These are phyloP conservation scores for Pseudorhombus dupliciocellatus DNA, from an alignment of 2,113 vertebrate species.

Conservation along the genomic window DNA sequence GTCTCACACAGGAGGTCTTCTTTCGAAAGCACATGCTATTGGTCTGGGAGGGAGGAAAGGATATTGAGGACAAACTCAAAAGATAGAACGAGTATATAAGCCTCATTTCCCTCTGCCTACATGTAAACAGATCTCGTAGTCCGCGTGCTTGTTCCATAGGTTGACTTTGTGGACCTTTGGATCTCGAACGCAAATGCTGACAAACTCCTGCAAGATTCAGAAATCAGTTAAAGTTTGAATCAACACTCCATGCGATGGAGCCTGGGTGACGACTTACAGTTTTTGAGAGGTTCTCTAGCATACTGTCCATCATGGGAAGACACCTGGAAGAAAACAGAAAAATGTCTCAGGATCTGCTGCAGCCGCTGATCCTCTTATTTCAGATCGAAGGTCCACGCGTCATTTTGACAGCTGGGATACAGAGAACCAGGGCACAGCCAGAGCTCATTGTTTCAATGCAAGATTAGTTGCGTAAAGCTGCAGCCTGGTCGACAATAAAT, in stretches of 20 bases:
- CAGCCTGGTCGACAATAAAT: not conserved
- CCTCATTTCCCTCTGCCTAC: slow-evolving; percentile 60
- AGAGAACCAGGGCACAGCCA: not conserved
- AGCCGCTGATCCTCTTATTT: not conserved
- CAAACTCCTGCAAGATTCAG: slow-evolving; percentile 86
- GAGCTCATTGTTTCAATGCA: not conserved
- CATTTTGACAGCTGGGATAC: not conserved
- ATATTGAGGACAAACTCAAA: not conserved
- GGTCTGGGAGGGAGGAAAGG: slow-evolving; percentile 76
- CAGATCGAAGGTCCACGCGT: not conserved
- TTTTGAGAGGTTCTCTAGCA: slow-evolving; percentile 56
- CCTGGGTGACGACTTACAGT: slow-evolving; percentile 58
- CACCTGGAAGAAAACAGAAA: slow-evolving; percentile 36
- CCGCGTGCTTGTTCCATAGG: slow-evolving; percentile 88
- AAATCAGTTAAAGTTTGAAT: not conserved
- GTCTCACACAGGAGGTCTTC: slow-evolving; percentile 90
- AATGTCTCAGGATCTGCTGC: not conserved
- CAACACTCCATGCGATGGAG: not conserved
- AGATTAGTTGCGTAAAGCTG: not conserved
- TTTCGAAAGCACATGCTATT: slow-evolving; percentile 96
- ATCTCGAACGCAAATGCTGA: slow-evolving; percentile 88
- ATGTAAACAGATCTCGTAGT: slow-evolving; percentile 92
- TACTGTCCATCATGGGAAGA: slow-evolving; percentile 66
- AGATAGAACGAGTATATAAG: not conserved
- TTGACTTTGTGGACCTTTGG: slow-evolving; percentile 87